phyloP scores from a whole-genome alignment of 2,797 vertebrate genomes.

The Ataeniobius toweri region DNA sequence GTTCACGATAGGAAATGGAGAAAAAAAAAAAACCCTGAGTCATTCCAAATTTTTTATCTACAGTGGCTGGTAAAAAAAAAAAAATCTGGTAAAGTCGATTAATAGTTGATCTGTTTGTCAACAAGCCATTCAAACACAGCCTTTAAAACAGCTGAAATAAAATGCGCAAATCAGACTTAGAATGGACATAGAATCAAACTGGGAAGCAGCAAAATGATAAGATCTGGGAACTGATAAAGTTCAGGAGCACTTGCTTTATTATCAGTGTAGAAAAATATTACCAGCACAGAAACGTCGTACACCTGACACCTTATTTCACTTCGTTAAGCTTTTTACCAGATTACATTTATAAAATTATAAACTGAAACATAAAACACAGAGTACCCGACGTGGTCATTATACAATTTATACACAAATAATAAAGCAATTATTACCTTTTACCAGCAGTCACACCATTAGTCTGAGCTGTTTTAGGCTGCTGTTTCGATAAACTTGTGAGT shows the following conservation, averaged over 20 bases:
- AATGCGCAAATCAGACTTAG: neutral
- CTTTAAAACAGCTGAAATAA: neutral
- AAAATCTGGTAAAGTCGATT: neutral
- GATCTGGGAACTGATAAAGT: neutral
- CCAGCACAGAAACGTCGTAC: neutral
- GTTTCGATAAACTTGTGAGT: accelerated
- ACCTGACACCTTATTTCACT: neutral
- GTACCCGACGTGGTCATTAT: neutral
- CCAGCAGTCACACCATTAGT: conserved; percentile 81
- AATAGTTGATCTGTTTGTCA: neutral
- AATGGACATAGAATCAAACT: neutral
- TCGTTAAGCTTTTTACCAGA: neutral
- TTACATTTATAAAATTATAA: neutral
- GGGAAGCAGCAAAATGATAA: neutral
- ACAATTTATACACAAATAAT: neutral
- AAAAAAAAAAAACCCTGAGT: neutral
- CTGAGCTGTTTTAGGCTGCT: accelerated
- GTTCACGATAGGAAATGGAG: neutral
- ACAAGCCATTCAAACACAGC: neutral
- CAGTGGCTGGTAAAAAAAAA: too few relatives aligned
- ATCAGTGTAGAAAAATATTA: neutral
- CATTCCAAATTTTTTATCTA: neutral
- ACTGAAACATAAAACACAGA: neutral
- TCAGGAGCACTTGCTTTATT: neutral
- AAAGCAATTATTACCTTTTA: conserved; percentile 70